Evolutionary conservation across 1,140 invertebrate genomes (phyloP).

Genomic region (Cotesia vestalis): DNA sequence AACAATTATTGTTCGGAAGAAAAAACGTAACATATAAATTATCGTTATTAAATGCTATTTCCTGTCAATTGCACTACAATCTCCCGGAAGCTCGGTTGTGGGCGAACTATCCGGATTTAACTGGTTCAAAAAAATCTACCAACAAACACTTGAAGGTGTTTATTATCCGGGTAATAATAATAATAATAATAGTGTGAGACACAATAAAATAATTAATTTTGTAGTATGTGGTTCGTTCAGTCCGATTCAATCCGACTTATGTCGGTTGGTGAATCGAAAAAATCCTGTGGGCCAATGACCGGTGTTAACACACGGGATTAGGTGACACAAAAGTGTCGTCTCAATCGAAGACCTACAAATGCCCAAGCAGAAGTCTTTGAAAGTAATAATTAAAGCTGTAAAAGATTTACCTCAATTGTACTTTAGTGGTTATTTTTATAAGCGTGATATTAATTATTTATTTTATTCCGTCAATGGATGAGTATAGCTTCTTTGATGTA

Average conservation of each 20-base stretch:
- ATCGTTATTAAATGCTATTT: constrained; percentile 1
- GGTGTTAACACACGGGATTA: constrained; percentile 5
- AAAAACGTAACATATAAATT: constrained; percentile 13
- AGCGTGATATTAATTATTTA: too few relatives aligned
- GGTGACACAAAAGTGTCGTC: constrained; percentile 18
- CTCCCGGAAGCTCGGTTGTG: constrained; percentile 1
- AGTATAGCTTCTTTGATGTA: too few relatives aligned
- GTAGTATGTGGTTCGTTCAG: too few relatives aligned
- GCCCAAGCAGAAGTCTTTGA: constrained; percentile 59
- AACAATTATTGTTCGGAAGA: not conserved
- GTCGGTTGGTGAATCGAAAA: constrained; percentile 10
- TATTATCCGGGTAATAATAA: not conserved
- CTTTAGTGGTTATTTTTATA: too few relatives aligned
- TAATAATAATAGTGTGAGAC: not conserved
- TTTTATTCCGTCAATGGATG: too few relatives aligned
- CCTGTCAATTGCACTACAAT: constrained; percentile 2
- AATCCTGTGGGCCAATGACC: constrained; percentile 48
- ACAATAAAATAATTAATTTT: too few relatives aligned
- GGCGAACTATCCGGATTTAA: constrained; percentile 21
- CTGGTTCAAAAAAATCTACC: not conserved
- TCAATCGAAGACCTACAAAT: constrained; percentile 49
- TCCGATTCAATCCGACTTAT: not conserved
- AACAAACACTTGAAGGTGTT: not conserved
- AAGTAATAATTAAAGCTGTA: constrained; percentile 50
- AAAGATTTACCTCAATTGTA: constrained; percentile 35